Evolutionary conservation across 2,113 vertebrate genomes (phyloP).

Genomic region (Scartelaos histophorus): DNA sequence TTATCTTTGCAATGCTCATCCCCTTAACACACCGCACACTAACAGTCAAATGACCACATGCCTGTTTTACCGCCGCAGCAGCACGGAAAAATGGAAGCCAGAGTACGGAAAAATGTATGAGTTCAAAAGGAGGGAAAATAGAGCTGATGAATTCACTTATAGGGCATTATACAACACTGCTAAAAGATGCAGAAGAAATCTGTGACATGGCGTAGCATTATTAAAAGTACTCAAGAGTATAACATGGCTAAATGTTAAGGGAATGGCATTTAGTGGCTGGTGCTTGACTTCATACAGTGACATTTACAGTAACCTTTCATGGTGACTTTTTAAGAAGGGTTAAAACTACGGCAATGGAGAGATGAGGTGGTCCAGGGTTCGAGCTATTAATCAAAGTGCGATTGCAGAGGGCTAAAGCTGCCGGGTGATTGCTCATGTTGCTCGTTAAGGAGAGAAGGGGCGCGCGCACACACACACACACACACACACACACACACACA

Average conservation of each 20-base stretch:
- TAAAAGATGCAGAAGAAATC: conserved; percentile 23
- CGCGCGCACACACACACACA: conserved; percentile 2
- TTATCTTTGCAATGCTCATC: conserved; percentile 30
- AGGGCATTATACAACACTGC: conserved; percentile 39
- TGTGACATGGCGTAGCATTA: conserved; percentile 22
- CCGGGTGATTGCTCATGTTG: conserved; percentile 33
- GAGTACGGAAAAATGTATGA: background rate
- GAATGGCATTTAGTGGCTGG: conserved; percentile 65
- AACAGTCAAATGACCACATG: conserved; percentile 33
- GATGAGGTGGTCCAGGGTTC: conserved; percentile 40
- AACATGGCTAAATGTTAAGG: conserved; percentile 52
- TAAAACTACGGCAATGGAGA: conserved; percentile 67
- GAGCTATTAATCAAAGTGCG: conserved; percentile 67
- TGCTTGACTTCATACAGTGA: conserved; percentile 53
- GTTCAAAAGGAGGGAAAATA: background rate
- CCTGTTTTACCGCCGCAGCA: conserved; percentile 19
- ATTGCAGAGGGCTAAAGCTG: conserved; percentile 43
- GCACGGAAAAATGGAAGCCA: background rate
- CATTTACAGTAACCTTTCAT: conserved; percentile 71
- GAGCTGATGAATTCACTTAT: conserved; percentile 24
- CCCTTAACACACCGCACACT: conserved; percentile 27
- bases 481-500: background rate
- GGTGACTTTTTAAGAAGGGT: conserved; percentile 69
- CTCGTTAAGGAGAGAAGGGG: conserved; percentile 37
- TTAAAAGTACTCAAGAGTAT: conserved; percentile 34